phyloP scores from a whole-genome alignment of 2,113 vertebrate genomes.

The Protobothrops mucrosquamatus region DNA sequence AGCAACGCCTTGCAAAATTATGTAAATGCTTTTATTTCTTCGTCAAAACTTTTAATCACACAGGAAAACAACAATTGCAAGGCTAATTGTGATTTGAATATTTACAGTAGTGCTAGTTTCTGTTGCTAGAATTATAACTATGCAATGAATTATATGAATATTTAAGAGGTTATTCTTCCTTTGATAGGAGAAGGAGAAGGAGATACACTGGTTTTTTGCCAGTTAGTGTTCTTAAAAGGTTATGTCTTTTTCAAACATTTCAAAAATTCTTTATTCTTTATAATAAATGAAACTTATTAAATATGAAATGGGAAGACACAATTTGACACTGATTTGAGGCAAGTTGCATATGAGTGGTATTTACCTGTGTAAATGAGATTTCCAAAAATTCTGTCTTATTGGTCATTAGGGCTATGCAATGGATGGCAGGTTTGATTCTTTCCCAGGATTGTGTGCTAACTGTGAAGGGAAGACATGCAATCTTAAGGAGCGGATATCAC shows the following conservation, averaged over 20 bases:
- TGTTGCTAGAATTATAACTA: constrained; percentile 4
- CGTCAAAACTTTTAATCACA: constrained; percentile 43
- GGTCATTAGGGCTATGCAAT: background rate
- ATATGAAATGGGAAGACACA: background rate
- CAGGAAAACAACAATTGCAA: constrained; percentile 35
- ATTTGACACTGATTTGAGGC: background rate
- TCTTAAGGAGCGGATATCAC: background rate
- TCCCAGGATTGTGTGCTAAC: background rate
- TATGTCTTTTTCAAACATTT: background rate
- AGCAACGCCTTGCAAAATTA: constrained; percentile 36
- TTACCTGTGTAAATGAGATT: background rate
- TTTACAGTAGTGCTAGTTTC: background rate
- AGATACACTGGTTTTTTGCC: background rate
- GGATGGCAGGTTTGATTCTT: background rate
- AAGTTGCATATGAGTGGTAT: background rate
- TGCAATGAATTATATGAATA: constrained; percentile 26
- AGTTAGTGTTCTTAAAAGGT: background rate
- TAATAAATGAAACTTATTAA: background rate
- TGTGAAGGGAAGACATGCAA: background rate
- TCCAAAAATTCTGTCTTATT: background rate
- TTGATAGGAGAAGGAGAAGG: constrained; percentile 4
- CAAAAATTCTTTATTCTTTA: background rate
- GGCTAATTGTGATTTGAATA: constrained; percentile 45
- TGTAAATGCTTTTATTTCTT: constrained; percentile 41
- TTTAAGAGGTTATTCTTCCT: background rate